A percentile compares a stretch with the other conserved stretches of the same genome.
These are phyloP conservation scores for Mesembrinibis cayennensis DNA, from an alignment of 2,113 vertebrate genomes.

Conservation along the genomic window DNA sequence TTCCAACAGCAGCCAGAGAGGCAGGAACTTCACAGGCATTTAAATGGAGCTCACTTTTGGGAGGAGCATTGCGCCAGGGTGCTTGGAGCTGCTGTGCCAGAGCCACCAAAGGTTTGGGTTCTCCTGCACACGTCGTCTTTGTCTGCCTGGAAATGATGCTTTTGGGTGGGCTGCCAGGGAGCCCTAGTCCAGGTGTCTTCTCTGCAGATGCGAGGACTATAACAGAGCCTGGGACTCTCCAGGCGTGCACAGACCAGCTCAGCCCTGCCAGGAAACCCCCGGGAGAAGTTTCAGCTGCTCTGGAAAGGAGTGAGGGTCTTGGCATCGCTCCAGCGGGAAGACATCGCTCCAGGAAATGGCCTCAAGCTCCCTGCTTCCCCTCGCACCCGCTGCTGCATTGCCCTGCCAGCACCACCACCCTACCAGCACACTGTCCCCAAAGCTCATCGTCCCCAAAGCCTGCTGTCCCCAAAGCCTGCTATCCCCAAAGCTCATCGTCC, in stretches of 20 bases:
- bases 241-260: not conserved
- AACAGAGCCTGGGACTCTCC: not conserved
- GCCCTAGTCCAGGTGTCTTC: too few species aligned
- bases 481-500: not conserved
- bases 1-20: not conserved
- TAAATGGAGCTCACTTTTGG: too few species aligned
- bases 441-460: not conserved
- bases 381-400: not conserved
- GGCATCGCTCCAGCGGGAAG: not conserved
- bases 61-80: not conserved
- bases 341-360: not conserved
- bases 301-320: not conserved
- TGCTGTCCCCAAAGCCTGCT: not conserved
- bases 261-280: not conserved
- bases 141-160: not conserved
- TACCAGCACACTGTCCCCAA: not conserved
- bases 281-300: not conserved
- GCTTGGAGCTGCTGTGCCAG: not conserved
- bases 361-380: not conserved
- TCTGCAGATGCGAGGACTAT: too few species aligned
- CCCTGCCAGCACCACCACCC: not conserved
- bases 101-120: not conserved
- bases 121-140: not conserved
- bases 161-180: not conserved
- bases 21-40: not conserved